Conservation (phyloP, 2,113 vertebrate species). For the Macroglossus sobrinus region DNA sequence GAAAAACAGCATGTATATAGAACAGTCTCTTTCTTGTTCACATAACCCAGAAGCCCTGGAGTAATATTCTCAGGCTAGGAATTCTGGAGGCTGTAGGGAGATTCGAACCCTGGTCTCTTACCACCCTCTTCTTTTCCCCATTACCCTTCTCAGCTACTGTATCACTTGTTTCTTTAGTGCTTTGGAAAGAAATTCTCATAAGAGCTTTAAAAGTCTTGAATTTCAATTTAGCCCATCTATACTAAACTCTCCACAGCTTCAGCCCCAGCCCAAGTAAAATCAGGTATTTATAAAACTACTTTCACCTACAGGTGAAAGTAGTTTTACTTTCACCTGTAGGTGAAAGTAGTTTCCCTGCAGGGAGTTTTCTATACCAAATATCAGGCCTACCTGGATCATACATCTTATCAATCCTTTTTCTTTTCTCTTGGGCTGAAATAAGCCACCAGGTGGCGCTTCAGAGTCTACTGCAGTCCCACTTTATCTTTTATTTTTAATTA, state of each 20-base stretch:
- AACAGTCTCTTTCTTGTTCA: not conserved
- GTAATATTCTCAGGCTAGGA: not conserved
- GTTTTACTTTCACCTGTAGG: no score
- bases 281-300: not conserved
- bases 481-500: not conserved
- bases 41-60: not conserved
- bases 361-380: not conserved
- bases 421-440: not conserved
- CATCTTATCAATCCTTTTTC: not conserved
- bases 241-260: not conserved
- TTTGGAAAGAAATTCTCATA: not conserved
- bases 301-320: not conserved
- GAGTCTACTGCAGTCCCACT: not conserved
- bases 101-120: not conserved
- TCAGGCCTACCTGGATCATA: not conserved
- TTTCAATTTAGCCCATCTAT: not conserved
- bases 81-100: not conserved
- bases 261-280: not conserved
- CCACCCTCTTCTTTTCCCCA: not conserved
- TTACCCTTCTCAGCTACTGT: no score
- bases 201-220: not conserved
- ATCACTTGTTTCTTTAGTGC: not conserved
- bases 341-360: no score
- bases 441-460: constrained; percentile 69
- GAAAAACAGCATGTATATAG: not conserved